Evolutionary conservation across 2,113 vertebrate genomes (phyloP).

Genomic region (Rhagologus leucostigma): DNA sequence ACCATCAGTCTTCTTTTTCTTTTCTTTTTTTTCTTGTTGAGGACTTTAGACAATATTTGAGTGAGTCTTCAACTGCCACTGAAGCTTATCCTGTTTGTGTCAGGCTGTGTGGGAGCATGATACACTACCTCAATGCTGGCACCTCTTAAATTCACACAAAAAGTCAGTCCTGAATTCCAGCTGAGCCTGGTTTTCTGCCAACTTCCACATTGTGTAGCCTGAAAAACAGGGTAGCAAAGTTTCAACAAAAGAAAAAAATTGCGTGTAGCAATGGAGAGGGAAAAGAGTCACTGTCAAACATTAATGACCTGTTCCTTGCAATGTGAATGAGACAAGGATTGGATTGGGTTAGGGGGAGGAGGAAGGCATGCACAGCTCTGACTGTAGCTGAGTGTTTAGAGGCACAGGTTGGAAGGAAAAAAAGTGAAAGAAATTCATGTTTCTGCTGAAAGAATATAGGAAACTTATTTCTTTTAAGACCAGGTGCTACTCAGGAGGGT

Average conservation of each 20-base stretch:
- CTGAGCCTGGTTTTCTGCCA: background rate
- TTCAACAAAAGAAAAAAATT: background rate
- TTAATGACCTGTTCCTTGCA: background rate
- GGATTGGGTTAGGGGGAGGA: background rate
- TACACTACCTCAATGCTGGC: background rate
- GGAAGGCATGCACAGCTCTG: background rate
- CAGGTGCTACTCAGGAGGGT: background rate
- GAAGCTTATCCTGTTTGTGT: background rate
- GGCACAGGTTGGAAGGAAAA: background rate
- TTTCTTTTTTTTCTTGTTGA: background rate
- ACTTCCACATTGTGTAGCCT: background rate
- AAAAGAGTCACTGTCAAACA: background rate
- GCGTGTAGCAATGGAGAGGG: background rate
- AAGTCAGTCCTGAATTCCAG: background rate
- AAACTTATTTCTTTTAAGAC: background rate
- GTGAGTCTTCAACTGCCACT: background rate
- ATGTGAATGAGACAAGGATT: background rate
- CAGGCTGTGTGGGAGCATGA: background rate
- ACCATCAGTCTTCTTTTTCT: background rate
- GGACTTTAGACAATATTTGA: background rate
- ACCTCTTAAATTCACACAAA: background rate
- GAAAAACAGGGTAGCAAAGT: background rate
- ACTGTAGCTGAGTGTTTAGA: background rate
- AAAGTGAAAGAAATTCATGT: background rate
- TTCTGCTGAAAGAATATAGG: background rate